Base-by-base conservation (phyloP, 2,888 invertebrate species). In the Agrilus mali region DNA sequence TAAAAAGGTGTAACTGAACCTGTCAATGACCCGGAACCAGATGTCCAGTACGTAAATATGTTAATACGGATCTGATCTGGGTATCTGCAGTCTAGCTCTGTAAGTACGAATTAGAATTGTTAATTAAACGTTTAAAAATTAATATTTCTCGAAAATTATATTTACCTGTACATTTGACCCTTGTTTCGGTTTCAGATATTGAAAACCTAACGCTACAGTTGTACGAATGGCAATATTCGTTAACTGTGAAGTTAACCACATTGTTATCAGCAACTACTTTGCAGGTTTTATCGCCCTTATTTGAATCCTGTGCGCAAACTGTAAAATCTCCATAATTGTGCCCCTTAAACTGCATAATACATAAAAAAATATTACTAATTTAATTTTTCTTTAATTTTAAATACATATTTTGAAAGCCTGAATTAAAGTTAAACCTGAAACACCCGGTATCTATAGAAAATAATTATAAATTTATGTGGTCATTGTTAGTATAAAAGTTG, bases 31-130 rank as follows among this genome's bases (percentile, higher is more conserved):
- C 52, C 49, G 50, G 53, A 49, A 48, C 44, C 52, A 38, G 48
- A 47, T 8, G 44, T 49, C 53, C 59, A 59, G n/a, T 54, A 52
- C 15, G 53, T 53, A 33, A 41, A 43, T 34, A 65, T 61, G 49
- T 55, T 54, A 46, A 65, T 50, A 47, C 78, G 71, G 34, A 80
- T 75, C 67, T 82, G 77, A 55, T 80, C 73, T 22, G 80, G 80
- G 53, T 71, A 70, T 43, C 76, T 72, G 56, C 82, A 83, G 45
- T 78, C 77, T 38, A 71, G 70, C 65, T 81, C 82, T 82, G 68
- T 47, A 66, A 68, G 48, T 33, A 15, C 2, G 22, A 33, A 22
- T 20, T 27, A n/a, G 22, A 14, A 13, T 38, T 37, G 17, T 12
- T 36, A 36, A 36, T 8, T 34, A 14, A 27, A 15, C 34, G 16